Percentiles rank a stretch among this genome's conserved stretches.
Evolutionary conservation across 2,797 vertebrate genomes (phyloP).

Genomic region (Sciurus carolinensis): DNA sequence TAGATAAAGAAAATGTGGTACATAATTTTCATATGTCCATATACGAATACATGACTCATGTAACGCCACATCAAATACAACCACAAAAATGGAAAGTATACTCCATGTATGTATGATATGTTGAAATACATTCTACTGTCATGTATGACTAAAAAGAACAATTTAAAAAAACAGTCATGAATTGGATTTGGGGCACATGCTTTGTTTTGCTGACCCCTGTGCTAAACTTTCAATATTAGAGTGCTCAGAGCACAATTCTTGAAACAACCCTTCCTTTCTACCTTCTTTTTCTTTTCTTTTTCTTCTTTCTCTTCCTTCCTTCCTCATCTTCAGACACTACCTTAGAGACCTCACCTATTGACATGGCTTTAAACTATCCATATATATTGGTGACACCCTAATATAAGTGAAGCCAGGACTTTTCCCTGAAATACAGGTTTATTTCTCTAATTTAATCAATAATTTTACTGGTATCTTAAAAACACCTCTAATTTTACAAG

Average conservation of each 20-base stretch:
- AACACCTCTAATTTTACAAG: neutral
- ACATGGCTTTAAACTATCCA: neutral
- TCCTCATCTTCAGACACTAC: neutral
- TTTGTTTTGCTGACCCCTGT: neutral
- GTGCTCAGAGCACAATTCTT: neutral
- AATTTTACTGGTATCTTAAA: neutral
- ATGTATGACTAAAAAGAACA: no score
- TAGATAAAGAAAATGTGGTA: no score
- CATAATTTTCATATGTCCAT: no score
- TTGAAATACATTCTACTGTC: no score
- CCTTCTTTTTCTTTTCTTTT: neutral
- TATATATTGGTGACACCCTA: neutral
- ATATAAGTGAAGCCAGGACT: neutral
- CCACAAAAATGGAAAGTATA: no score
- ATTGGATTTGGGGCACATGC: neutral
- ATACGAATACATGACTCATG: no score
- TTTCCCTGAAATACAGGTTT: neutral
- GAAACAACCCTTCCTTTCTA: no score
- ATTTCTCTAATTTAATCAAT: neutral
- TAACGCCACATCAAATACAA: no score
- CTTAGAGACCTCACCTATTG: neutral
- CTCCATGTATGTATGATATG: no score
- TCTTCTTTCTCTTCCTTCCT: no score
- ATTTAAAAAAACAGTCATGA: no score
- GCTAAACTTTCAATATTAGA: neutral